phyloP scores from a whole-genome alignment of 2,113 vertebrate species.

The Charadrius vociferus region DNA sequence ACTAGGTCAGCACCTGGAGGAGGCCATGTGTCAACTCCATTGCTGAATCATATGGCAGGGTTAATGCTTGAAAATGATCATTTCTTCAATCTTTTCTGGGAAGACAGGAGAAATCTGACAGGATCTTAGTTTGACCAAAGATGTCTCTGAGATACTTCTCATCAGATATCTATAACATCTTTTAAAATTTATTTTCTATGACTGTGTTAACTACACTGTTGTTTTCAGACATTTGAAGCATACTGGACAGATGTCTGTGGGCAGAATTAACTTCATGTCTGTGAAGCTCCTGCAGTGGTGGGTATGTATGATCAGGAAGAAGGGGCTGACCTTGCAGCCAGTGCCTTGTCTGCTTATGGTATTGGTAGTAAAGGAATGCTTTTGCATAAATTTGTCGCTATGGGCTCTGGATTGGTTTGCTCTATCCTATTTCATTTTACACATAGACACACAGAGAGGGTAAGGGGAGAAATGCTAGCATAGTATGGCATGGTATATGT shows the following conservation, averaged over 20 bases:
- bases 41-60: not conserved
- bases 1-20: conserved; percentile 55
- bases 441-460: not conserved
- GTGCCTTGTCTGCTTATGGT: not conserved
- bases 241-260: not conserved
- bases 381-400: not conserved
- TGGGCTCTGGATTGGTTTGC: not conserved
- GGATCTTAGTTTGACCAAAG: not conserved
- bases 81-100: not conserved
- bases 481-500: not conserved
- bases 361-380: not conserved
- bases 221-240: not conserved
- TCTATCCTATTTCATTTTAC: not conserved
- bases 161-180: not conserved
- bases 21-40: not conserved
- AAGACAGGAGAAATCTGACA: not conserved
- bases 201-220: not conserved
- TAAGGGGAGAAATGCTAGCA: not conserved
- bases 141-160: not conserved
- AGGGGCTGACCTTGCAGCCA: not conserved
- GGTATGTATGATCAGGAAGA: not conserved
- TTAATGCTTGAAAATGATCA: not conserved
- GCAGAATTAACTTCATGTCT: not conserved
- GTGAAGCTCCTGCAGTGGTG: not conserved
- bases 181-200: not conserved